Conservation (phyloP, 2,113 vertebrate species). For the Reinhardtius hippoglossoides region DNA sequence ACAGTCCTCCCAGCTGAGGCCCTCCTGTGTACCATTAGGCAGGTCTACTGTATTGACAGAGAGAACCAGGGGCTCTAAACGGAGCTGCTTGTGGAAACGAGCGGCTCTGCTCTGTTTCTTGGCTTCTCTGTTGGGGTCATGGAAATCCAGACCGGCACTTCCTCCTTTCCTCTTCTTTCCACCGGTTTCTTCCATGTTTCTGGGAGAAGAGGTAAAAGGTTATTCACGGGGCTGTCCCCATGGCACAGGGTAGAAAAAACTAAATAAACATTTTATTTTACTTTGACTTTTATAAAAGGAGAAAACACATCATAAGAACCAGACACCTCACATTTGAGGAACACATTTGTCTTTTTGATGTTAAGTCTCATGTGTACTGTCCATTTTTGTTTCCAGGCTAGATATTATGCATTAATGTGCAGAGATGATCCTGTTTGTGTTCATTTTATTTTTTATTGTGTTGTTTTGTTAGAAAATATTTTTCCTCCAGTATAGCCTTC, state of each 20-base stretch:
- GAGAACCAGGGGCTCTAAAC: constrained; percentile 89
- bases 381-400: neutral
- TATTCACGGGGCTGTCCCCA: neutral
- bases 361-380: neutral
- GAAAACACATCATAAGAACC: neutral
- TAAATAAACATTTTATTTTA: neutral
- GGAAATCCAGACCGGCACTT: constrained; percentile 85
- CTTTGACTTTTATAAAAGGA: neutral
- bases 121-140: constrained; percentile 89
- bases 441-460: too few relatives aligned
- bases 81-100: constrained; percentile 91
- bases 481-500: neutral
- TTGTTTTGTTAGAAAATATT: neutral
- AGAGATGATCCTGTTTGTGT: too few relatives aligned
- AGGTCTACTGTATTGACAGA: constrained; percentile 85
- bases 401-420: too few relatives aligned
- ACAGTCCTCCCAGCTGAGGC: constrained; percentile 91
- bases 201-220: constrained; percentile 12
- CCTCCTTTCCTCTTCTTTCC: constrained; percentile 87
- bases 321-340: too few relatives aligned
- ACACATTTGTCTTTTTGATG: neutral
- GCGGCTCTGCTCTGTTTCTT: constrained; percentile 92
- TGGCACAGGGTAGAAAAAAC: neutral
- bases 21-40: constrained; percentile 81
- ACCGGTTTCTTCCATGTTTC: constrained; percentile 79